Base-by-base conservation (phyloP, 2,113 vertebrate species). In the Mus pahari region DNA sequence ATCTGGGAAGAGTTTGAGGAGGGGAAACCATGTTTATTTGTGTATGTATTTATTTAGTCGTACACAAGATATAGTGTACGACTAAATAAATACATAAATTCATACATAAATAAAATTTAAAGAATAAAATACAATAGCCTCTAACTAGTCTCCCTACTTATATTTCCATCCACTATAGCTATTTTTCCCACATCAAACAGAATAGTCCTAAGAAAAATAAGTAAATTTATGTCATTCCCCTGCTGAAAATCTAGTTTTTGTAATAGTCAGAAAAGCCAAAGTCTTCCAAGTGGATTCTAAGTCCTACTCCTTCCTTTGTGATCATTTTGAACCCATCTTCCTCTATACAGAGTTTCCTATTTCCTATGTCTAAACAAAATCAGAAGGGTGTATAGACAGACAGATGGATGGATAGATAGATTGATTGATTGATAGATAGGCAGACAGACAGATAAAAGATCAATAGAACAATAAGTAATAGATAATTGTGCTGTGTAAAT, bases 191-290 rank as follows among this genome's bases (percentile, higher is more conserved):
- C 7, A 83, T 7, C 1, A 84, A 36, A 48, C 55, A 91, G 7
- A 89, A 73, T 36, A 84, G 4, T 91, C 74, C 24, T 82, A 24
- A 79, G 48, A 88, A 93, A 88, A 79, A 71, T 81, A 90, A 95
- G 39, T 60, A 66, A 92, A 92, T 92, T 45, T 28, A 58, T 60
- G 39, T 31, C 64, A 90, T 7, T 92, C 48, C 14, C 48, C 22
- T 79, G n/a, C 19, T 89, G 11, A 62, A 96, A 95, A 86, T 24
- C 11, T 12, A 81, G 19, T 55, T 83, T 74, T 53, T 86, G 86
- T 94, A 28, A 31, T 64, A 33, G 2, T 81, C 36, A 78, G 11
- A 9, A 91, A 96, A 91, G 53, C 22, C 16, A 89, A 96, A 91
- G 26, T 89, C 39, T 16, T 75, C 58, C 58, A 31, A 50, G n/a